phyloP scores from a whole-genome alignment of 2,797 vertebrate species.

The Onychomys arenicola region DNA sequence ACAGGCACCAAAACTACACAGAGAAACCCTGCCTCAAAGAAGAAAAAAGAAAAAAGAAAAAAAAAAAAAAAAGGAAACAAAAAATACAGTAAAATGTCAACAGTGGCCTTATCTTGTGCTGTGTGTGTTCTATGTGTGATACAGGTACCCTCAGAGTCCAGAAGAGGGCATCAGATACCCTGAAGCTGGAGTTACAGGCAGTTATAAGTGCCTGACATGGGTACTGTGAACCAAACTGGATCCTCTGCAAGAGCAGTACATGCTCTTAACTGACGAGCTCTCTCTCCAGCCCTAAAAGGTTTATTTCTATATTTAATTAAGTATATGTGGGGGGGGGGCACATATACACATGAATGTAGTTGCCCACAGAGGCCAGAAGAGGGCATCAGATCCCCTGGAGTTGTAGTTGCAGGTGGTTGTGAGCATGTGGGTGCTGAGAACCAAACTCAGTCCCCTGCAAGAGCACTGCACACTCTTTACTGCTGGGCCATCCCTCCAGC shows the following conservation, averaged over 20 bases:
- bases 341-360: background rate
- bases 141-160: background rate
- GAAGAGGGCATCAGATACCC: background rate
- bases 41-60: too few species aligned
- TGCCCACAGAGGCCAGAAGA: background rate
- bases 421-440: background rate
- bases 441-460: background rate
- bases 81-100: slow-evolving; percentile 17
- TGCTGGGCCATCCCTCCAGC: background rate
- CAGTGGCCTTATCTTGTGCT: background rate
- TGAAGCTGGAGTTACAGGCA: background rate
- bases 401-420: background rate
- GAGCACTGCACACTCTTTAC: background rate
- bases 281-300: background rate
- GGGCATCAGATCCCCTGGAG: background rate
- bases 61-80: too few species aligned
- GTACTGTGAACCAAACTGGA: background rate
- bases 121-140: background rate
- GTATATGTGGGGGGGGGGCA: background rate
- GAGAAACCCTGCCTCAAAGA: too few species aligned
- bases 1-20: too few species aligned
- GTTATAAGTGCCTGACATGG: background rate
- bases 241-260: background rate
- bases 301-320: background rate
- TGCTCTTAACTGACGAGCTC: background rate